Evolutionary conservation across 2,797 vertebrate species (phyloP).

Genomic region (Acipenser transmontanus): DNA sequence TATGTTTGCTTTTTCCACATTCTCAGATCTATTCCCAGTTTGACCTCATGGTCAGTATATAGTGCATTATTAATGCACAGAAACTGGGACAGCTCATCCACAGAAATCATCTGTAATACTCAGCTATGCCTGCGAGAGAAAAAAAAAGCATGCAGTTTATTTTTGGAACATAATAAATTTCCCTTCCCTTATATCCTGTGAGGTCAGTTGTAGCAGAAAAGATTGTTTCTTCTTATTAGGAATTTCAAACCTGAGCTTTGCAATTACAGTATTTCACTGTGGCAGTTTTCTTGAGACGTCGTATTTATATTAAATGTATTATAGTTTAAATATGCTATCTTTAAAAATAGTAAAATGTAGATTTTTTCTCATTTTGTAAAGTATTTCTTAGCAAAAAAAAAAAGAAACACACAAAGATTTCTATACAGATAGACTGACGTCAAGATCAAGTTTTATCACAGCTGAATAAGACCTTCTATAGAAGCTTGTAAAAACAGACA

Average conservation of each 20-base stretch:
- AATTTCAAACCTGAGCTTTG: background rate
- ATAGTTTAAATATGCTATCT: too few relatives aligned
- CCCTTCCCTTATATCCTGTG: conserved; percentile 36
- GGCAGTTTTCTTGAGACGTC: background rate
- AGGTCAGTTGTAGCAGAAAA: conserved; percentile 20
- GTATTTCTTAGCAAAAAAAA: too few relatives aligned
- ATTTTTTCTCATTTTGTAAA: too few relatives aligned
- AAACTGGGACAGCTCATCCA: conserved; percentile 34
- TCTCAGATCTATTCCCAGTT: background rate
- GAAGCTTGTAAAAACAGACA: too few relatives aligned
- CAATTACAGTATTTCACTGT: background rate
- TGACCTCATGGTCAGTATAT: conserved; percentile 9
- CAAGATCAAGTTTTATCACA: too few relatives aligned
- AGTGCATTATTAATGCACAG: conserved; percentile 12
- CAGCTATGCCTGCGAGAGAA: conserved; percentile 41
- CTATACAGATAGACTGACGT: too few relatives aligned
- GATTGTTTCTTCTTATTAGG: background rate
- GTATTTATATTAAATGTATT: too few relatives aligned
- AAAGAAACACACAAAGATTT: too few relatives aligned
- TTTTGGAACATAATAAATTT: conserved; percentile 65
- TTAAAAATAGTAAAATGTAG: too few relatives aligned
- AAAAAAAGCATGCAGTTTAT: conserved; percentile 36
- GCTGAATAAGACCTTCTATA: too few relatives aligned
- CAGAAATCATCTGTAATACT: conserved; percentile 53
- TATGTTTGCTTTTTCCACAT: too few relatives aligned